Conservation (phyloP, 2,113 vertebrate species). For the Mustela lutreola region DNA sequence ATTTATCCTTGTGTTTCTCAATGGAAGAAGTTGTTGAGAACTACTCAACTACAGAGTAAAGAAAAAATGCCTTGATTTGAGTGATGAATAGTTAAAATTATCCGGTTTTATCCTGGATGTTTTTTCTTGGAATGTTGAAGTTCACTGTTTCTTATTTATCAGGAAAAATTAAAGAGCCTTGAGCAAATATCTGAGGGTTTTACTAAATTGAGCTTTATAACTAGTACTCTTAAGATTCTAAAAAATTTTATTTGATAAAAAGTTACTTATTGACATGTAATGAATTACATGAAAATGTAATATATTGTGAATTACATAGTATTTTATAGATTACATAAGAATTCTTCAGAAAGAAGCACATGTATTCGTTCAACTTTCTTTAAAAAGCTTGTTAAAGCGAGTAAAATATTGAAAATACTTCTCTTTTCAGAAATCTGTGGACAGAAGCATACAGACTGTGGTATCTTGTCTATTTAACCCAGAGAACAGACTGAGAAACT, state of each 20-base stretch:
- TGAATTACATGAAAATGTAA: background rate
- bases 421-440: constrained; percentile 89
- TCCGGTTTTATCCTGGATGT: background rate
- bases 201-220: constrained; percentile 53
- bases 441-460: constrained; percentile 89
- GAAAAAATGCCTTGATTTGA: constrained; percentile 21
- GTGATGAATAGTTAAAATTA: constrained; percentile 29
- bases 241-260: background rate
- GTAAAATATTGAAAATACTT: constrained; percentile 38
- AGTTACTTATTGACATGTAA: background rate
- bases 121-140: constrained; percentile 37
- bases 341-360: background rate
- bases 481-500: constrained; percentile 86
- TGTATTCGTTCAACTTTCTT: background rate
- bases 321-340: background rate
- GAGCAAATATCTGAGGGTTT: background rate
- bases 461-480: constrained; percentile 88
- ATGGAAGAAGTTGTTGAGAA: background rate
- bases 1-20: background rate
- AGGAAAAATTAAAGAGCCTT: constrained; percentile 38
- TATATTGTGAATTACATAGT: background rate
- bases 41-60: background rate
- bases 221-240: background rate
- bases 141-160: background rate
- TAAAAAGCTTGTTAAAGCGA: background rate